Conservation (phyloP, 2,888 invertebrate species). For the Amitus sp. region DNA sequence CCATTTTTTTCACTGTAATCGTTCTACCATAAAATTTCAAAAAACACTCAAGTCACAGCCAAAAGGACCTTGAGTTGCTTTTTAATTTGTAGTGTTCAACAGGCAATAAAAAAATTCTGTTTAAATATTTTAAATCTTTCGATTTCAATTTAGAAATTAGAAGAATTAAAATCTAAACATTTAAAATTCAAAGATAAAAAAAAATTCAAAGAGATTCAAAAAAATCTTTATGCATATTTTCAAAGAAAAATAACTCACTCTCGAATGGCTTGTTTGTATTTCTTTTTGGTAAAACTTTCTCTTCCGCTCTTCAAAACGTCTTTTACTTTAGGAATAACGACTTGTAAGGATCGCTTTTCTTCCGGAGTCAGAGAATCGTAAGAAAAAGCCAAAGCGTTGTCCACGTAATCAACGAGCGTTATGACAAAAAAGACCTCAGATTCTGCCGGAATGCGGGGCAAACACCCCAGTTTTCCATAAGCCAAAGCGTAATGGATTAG, state of each 20-base stretch:
- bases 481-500: conserved; percentile 79
- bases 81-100: no score
- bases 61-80: no score
- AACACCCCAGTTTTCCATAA: conserved; percentile 80
- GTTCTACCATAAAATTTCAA: no score
- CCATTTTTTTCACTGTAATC: no score
- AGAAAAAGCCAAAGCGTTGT: conserved; percentile 66
- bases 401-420: conserved; percentile 74
- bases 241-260: conserved; percentile 46
- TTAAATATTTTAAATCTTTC: no score
- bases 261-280: conserved; percentile 45
- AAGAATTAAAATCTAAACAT: no score
- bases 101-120: conserved; percentile 5
- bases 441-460: conserved; percentile 80
- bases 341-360: conserved; percentile 71
- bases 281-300: conserved; percentile 68
- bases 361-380: conserved; percentile 68
- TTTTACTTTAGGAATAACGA: conserved; percentile 71
- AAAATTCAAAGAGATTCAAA: no score
- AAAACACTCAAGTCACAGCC: no score
- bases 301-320: conserved; percentile 74
- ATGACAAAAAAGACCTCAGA: conserved; percentile 80
- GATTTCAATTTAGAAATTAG: no score
- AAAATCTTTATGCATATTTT: no score
- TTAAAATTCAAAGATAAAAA: no score